Evolutionary conservation across 2,113 vertebrate species (phyloP), one percentile per base, ranked within the genome.

Genomic region (Cyphomyrus discorhynchus): DNA sequence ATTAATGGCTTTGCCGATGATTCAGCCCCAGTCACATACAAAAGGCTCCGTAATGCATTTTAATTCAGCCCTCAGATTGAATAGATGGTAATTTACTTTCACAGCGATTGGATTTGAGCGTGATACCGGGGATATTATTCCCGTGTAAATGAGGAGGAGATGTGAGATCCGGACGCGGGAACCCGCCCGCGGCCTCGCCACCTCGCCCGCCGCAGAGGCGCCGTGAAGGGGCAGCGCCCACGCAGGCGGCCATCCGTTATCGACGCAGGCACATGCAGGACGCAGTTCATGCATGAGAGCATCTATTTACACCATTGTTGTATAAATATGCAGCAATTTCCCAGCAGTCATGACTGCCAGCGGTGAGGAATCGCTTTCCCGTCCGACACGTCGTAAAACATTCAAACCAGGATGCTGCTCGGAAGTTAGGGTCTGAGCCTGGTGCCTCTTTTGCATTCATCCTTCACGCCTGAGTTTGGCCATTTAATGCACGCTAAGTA

Each of bases 51-150:
- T 90, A 92, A 93, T 92, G 92, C 91, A 90, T 91, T 93, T 93
- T 94, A 95, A 95, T 95, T 95, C 94, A 95, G 94, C 94, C 92
- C 92, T 77, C 90, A 91, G 94, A 95, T 95, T 93, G 92, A 96
- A 94, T 95, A 89, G 88, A 92, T 92, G 92, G 92, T 93, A 91
- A 94, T 94, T 94, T 92, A 89, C 92, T 90, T 31, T 10, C 91
- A 77, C 82, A 50, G 92, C 91, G 94, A 92, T 94, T 90, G 5
- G 87, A 92, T 94, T 93, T 91, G 88, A 88, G 84, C 85, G 88
- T 94, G 89, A 66, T 80, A 87, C 53, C 86, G 90, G 89, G 90
- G 92, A 91, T 80, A 35, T 89, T 88, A 93, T 92, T 50, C 91
- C 90, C 90, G 86, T 89, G 84, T 50, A 85, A 52, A 70, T 31